Evolutionary conservation across 2,797 vertebrate genomes (phyloP), one percentile per base, ranked within the genome.

Genomic region (Buceros bicornis): DNA sequence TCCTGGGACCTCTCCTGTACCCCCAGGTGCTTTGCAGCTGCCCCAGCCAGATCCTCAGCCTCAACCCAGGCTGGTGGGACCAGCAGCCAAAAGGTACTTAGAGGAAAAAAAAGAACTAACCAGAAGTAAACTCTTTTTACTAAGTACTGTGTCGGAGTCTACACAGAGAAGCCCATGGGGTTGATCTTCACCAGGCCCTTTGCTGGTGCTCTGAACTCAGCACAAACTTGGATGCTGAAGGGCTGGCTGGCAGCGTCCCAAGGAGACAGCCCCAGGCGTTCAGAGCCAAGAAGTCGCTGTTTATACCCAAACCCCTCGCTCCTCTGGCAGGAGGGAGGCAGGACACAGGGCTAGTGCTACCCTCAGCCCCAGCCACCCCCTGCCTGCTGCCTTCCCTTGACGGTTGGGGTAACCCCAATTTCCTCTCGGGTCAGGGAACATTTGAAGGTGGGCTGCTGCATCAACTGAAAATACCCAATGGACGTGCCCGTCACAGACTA

Each of bases 381-480:
- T 5, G 8, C 43, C 61, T 45, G 42, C 61, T 37, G 62, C 51
- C 21, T 26, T 40, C 40, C 57, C 84, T 47, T 47, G 15, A 15
- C 22, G 11, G 25, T 40, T 19, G 28, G n/a, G 13, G 19, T 10
- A 21, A 54, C n/a, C 35, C 50, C 74, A 26, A 7, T 21, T 35
- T 28, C 81, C 64, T 31, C 58, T 6, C 0, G 5, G 37, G 22
- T 3, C 37, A 0, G 35, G 70, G 14, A 1, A 0, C 3, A 0
- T 54, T 37, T 40, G 48, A 67, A 61, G 72, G 24, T 5, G 35
- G 35, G 20, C 54, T 26, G 16, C 40, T 48, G 40, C 47, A 21
- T 54, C 87, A 42, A 13, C n/a, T 7, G 2, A 83, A 84, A 66
- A 25, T 5, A 37, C 47, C 35, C 61, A 13, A 50, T 56, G 82